Base-by-base conservation (phyloP, 2,113 vertebrate genomes). In the Tachysurus fulvidraco region DNA sequence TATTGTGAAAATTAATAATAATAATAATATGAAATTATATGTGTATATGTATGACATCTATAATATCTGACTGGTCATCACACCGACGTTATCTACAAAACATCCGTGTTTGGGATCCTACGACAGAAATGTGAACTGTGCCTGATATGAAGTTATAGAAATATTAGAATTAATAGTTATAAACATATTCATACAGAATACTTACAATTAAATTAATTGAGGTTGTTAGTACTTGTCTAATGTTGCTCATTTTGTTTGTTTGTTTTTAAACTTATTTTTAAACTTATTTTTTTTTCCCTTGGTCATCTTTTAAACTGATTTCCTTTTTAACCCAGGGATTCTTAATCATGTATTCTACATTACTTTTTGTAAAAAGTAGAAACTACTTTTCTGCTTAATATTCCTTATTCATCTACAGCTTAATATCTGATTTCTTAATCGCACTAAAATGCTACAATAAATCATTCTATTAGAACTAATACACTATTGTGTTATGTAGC, bases 1-100 rank as follows among this genome's bases (percentile, higher is more conserved):
- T 69, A 67, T 86, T n/a, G 19, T 36, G 54, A 78, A 60, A 85
- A 59, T 64, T 52, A 64, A 28, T 67, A 55, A n/a, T n/a, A n/a
- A 30, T 57, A 67, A 69, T 78, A 85, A 23, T 78, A 69, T 65
- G 55, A 81, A 81, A 69, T 62, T 14, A 64, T 57, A 46, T 11
- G 9, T 77, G 7, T 21, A 13, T 25, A 36, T 62, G 41, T 60
- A 59, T 74, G 14, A 12, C 69, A 62, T 62, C 50, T 50, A 12
- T 77, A 77, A 30, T 16, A 41, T 77, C 0, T 57, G 12, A 4
- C 8, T 65, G 50, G 59, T 83, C 30, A 41, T 52, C 81, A 46
- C 41, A 83, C 12, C 55, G 64, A 55, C 28, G 30, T 21, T 81
- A 28, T 74, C 6, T 57, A n/a, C 0, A 74, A 46, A 74, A 8